A percentile compares a stretch with the other conserved stretches of the same genome.
phyloP scores from a whole-genome alignment of 1,140 invertebrate species.

The Popillia japonica region DNA sequence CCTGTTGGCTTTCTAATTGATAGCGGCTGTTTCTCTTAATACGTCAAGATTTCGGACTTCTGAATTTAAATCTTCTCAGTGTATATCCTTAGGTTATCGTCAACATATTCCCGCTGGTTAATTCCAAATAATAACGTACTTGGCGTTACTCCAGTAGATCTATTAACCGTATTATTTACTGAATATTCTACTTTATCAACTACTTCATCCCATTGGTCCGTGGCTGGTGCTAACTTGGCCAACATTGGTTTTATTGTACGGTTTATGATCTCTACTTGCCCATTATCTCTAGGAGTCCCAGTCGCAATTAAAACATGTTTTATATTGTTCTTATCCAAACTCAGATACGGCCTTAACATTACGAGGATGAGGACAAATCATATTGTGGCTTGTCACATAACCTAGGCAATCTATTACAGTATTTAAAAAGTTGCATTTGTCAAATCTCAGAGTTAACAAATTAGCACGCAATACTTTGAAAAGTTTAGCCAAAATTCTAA shows the following conservation, averaged over 20 bases:
- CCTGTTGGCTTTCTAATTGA: neutral
- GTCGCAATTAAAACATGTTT: no score
- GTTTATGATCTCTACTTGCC: conserved; percentile 15
- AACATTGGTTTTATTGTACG: conserved; percentile 10
- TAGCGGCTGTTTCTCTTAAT: neutral
- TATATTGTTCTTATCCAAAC: no score
- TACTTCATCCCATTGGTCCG: conserved; percentile 4
- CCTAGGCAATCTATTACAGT: no score
- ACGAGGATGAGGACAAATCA: no score
- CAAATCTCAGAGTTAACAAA: no score
- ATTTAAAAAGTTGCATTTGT: no score
- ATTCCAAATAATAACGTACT: neutral
- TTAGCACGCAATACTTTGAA: no score
- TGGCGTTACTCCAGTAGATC: neutral
- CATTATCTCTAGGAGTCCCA: neutral
- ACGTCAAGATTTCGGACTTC: neutral
- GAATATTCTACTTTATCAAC: neutral
- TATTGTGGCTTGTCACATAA: no score
- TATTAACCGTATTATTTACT: no score
- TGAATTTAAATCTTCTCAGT: no score
- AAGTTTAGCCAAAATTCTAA: conserved; percentile 3
- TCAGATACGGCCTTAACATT: no score
- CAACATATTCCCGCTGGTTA: neutral
- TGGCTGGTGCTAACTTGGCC: neutral
- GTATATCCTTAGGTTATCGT: neutral